phyloP scores from a whole-genome alignment of 30 jellyfish, hydroid and myxozoan genomes.

The Hydractinia echinata region DNA sequence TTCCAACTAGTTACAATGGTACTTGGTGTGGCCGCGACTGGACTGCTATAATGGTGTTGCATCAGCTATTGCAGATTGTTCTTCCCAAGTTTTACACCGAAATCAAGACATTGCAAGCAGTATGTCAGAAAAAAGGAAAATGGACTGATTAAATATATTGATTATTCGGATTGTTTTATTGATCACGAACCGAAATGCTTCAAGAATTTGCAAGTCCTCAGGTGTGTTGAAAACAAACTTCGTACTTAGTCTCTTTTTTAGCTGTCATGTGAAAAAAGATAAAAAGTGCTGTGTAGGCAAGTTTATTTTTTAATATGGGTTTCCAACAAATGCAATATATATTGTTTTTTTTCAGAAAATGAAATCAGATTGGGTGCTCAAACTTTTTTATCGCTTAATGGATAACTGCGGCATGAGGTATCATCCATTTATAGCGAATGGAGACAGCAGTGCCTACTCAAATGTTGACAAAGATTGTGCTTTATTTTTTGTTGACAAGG shows the following conservation, averaged over 20 bases:
- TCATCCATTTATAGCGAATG: neutral
- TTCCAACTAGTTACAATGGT: neutral
- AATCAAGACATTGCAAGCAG: neutral
- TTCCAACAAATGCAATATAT: neutral
- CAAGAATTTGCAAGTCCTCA: neutral
- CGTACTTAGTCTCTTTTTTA: too few species aligned
- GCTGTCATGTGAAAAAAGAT: too few species aligned
- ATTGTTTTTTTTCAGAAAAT: neutral
- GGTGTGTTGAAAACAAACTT: neutral
- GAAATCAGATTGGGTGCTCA: neutral
- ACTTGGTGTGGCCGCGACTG: neutral
- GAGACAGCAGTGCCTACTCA: slow-evolving; percentile 8
- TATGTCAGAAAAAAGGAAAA: neutral
- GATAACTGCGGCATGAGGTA: neutral
- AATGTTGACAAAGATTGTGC: neutral
- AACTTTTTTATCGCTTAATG: too few species aligned
- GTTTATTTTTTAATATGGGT: neutral
- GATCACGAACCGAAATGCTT: neutral
- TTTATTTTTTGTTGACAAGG: neutral
- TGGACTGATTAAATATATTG: neutral
- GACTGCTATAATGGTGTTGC: neutral
- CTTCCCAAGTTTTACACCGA: neutral
- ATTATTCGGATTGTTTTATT: neutral
- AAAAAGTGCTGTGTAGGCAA: neutral
- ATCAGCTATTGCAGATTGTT: neutral